Evolutionary conservation across 1,140 invertebrate genomes (phyloP), one percentile per base, ranked within the genome.

Genomic region (Drosophila sechellia): DNA sequence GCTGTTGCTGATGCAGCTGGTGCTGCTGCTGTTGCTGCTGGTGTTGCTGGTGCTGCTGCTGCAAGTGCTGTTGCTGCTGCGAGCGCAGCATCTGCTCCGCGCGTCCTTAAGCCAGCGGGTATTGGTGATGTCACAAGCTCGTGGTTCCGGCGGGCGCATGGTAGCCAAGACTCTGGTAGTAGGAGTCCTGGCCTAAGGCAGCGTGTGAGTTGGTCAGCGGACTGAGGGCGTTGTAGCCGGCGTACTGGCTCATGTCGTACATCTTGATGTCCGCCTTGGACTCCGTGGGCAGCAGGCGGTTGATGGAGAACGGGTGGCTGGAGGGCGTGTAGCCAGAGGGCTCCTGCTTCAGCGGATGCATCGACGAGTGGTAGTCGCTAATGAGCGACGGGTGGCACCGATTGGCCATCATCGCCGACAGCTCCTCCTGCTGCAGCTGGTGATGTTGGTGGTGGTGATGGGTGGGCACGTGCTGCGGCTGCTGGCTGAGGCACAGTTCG

Each of bases 271-370:
- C 95, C 45, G 96, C 94, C 92, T 97, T 97, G 57, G 95, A 95
- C 83, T 97, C 96, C 46, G 96, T 96, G 10, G 97, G 96, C 80
- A 97, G 93, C 86, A 98, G 94, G 90, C 97, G 96, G 74, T 97
- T 98, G 83, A 99, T 98, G 91, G 97, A 98, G 93, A 98, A 99
- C 1, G 98, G 98, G 92, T 98, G 97, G 91, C 94, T 96, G 59
- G 96, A 95, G 8, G 96, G 94, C 34, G 96, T 95, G 79, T 96
- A 96, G 58, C 94, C 94, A n/a, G 95, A 95, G 11, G 95, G 92
- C 27, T 96, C 95, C 90, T 97, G 96, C 92, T 97, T 96, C 92
- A 97, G 96, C 81, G 97, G 93, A 71, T 95, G 95, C 54, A 95
- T 94, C 91, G 94, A 92, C 87, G 93, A 93, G 84, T 95, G 94